Evolutionary conservation across 2,888 invertebrate species (phyloP).

Genomic region (Xylocampa areola): DNA sequence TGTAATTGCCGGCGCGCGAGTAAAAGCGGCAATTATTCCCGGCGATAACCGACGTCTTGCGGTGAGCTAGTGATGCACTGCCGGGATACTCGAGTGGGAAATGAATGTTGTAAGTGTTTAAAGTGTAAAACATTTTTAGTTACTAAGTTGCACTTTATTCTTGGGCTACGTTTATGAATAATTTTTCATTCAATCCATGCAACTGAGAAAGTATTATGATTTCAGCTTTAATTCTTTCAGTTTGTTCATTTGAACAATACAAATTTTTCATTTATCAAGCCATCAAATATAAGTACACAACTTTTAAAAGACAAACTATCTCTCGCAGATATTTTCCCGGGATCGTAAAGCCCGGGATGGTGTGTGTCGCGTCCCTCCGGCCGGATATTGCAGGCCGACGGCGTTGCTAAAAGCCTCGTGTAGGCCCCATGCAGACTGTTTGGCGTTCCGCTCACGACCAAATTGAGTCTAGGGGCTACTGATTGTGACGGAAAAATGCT

Average conservation of each 20-base stretch:
- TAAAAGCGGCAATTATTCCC: slow-evolving; percentile 54
- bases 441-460: slow-evolving; percentile 59
- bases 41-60: slow-evolving; percentile 39
- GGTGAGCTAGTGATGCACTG: slow-evolving; percentile 31
- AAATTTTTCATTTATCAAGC: too few relatives aligned
- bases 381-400: slow-evolving; percentile 56
- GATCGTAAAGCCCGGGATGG: slow-evolving; percentile 13
- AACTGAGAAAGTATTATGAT: too few relatives aligned
- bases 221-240: too few relatives aligned
- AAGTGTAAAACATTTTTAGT: too few relatives aligned
- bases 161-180: too few relatives aligned
- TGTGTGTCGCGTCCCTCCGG: slow-evolving; percentile 35
- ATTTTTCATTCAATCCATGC: too few relatives aligned
- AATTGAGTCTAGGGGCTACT: slow-evolving; percentile 62
- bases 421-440: slow-evolving; percentile 40
- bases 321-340: neutral
- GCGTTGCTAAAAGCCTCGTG: slow-evolving; percentile 44
- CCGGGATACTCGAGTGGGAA: neutral
- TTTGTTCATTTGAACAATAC: too few relatives aligned
- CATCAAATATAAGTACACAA: neutral
- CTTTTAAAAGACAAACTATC: slow-evolving; percentile 6
- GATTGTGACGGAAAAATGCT: slow-evolving; percentile 63
- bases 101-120: too few relatives aligned
- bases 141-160: too few relatives aligned
- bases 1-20: slow-evolving; percentile 39